Base-by-base conservation (phyloP, 2,113 vertebrate species). In the Charadrius vociferus region DNA sequence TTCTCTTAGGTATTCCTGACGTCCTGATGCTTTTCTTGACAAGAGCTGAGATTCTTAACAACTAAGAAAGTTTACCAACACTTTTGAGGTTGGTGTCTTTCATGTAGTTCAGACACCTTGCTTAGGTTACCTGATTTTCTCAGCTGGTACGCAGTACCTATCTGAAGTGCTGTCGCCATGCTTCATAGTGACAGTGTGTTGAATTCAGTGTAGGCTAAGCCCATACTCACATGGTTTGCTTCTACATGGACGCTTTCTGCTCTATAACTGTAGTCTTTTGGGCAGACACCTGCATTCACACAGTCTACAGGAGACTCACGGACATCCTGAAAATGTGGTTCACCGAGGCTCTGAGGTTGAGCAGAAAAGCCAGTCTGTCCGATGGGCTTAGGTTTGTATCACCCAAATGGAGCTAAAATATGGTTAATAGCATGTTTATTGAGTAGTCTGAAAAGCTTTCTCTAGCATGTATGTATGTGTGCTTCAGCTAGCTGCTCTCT, bases 301-400 rank as follows among this genome's bases (percentile, higher is more conserved):
- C 11, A 13, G 36, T 62, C 45, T 56, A 0, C 32, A 24, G 72
- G 27, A 67, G 41, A 36, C 53, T 26, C 9, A 1, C 11, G 39
- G 32, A 10, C 29, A 27, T 36, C 63, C 53, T 90, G 62, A 41
- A 55, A 37, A 59, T 29, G 3, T 13, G 50, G 9, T 29, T 90
- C 52, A 14, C 47, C 0, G 0, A 23, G 26, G 79, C 37, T 43
- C 53, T 59, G 43, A 27, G 50, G 23, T 59, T 70, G 3, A 3
- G 50, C 61, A 5, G 16, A 41, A 20, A 9, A 53, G 52, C 22
- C 59, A 34, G 29, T 6, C 24, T 50, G 24, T 70, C 41, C 78
- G 17, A 0, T 14, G 62, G 61, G 36, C 71, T 39, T 45, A 12
- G 43, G 39, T 61, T 75, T 74, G 23, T 27, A 41, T 53, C 23